A percentile compares a stretch with the other conserved stretches of the same genome.
Evolutionary conservation across 2,797 vertebrate genomes (phyloP).

Genomic region (Tragopan temminckii): DNA sequence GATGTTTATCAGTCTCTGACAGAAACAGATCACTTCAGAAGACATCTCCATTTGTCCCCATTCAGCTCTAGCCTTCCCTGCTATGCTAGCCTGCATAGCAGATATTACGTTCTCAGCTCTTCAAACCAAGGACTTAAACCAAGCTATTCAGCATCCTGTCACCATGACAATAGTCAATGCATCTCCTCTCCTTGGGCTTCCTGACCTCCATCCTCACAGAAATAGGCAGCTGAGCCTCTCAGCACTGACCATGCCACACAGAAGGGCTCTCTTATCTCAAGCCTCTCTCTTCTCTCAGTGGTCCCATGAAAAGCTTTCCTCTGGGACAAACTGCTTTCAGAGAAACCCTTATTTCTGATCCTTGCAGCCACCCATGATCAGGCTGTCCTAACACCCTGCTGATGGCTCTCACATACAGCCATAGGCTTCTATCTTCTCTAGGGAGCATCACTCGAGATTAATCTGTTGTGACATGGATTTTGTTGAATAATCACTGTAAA

Average conservation of each 20-base stretch:
- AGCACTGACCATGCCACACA: background rate
- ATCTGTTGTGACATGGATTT: background rate
- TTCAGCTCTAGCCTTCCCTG: background rate
- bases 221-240: background rate
- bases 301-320: background rate
- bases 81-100: background rate
- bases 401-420: background rate
- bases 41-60: background rate
- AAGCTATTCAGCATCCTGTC: rapidly evolving
- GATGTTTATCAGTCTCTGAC: background rate
- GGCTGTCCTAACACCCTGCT: background rate
- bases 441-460: background rate
- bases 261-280: rapidly evolving
- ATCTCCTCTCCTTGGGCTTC: background rate
- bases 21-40: background rate
- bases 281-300: background rate
- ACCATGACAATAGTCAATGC: background rate
- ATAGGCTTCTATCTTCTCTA: background rate
- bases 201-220: background rate
- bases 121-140: background rate
- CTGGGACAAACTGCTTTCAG: background rate
- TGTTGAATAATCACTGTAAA: conserved; percentile 41
- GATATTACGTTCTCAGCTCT: background rate
- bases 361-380: background rate
- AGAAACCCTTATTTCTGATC: background rate